Conservation (phyloP, 2,888 invertebrate genomes). For the Eupeodes luniger region DNA sequence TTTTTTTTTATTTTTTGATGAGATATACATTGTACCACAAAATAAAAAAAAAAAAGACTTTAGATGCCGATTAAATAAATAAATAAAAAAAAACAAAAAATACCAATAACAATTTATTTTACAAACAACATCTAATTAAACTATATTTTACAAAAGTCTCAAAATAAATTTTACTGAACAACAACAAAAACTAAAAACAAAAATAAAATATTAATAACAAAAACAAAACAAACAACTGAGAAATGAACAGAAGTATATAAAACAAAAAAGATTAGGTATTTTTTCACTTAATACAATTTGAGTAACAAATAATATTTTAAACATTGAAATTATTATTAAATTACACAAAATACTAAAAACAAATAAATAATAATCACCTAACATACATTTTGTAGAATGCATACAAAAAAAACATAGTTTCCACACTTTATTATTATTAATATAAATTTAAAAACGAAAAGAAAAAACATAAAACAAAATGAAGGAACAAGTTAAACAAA, state of each 20-base stretch:
- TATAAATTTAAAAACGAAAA: conserved; percentile 2
- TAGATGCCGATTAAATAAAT: conserved; percentile 60
- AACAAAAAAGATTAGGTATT: conserved; percentile 59
- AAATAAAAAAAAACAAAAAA: conserved; percentile 5
- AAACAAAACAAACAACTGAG: conserved; percentile 61
- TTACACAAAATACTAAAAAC: conserved; percentile 51
- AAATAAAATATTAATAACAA: conserved; percentile 34
- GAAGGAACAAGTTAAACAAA: too few species aligned
- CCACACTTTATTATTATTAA: conserved; percentile 58
- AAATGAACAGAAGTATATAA: conserved; percentile 40
- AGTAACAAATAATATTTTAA: conserved; percentile 60
- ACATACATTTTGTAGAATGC: conserved; percentile 70
- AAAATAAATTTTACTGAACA: conserved; percentile 66
- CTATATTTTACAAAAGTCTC: conserved; percentile 69
- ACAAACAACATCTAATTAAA: conserved; percentile 69
- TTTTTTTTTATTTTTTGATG: conserved; percentile 73
- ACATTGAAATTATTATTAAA: conserved; percentile 57
- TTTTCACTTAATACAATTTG: conserved; percentile 73
- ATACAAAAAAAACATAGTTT: conserved; percentile 61
- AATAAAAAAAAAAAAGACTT: conserved; percentile 65
- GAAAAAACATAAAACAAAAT: neutral
- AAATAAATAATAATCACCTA: conserved; percentile 58
- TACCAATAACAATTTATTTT: conserved; percentile 72
- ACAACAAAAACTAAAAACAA: conserved; percentile 47
- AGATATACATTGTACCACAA: conserved; percentile 75